Percentiles rank a stretch among this genome's conserved stretches.
Conservation (phyloP, 2,113 vertebrate genomes). For the Herpailurus yagouaroundi region DNA sequence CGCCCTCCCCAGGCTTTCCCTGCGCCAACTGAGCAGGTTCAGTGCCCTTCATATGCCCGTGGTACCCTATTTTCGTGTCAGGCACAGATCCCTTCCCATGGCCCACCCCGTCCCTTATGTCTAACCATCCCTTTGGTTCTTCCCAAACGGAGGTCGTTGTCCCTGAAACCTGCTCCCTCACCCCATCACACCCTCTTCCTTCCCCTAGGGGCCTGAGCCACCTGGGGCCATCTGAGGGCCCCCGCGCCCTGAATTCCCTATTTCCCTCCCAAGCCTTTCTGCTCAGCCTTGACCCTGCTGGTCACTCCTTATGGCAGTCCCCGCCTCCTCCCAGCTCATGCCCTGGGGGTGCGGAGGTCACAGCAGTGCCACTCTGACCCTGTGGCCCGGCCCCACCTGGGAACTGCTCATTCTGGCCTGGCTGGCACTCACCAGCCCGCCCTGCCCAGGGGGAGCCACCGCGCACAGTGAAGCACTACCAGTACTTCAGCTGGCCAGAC, state of each 20-base stretch:
- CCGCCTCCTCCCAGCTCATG: not conserved
- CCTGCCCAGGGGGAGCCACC: constrained; percentile 84
- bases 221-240: not conserved
- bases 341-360: not conserved
- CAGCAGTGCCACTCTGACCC: not conserved
- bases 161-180: not conserved
- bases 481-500: constrained; percentile 94
- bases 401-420: not conserved
- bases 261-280: not conserved
- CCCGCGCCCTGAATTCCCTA: not conserved
- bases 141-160: not conserved
- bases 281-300: not conserved
- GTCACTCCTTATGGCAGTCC: not conserved
- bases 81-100: not conserved
- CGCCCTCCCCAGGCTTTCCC: not conserved
- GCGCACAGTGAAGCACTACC: constrained; percentile 91
- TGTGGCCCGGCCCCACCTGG: not conserved
- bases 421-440: not conserved
- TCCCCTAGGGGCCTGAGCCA: not conserved
- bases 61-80: not conserved
- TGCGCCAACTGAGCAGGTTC: not conserved
- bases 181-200: rapidly evolving
- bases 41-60: too few species aligned
- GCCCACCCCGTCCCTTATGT: too few species aligned
- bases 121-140: not conserved